phyloP scores from a whole-genome alignment of 92 coral and sea anemone species.

The Parazoanthus swiftii region DNA sequence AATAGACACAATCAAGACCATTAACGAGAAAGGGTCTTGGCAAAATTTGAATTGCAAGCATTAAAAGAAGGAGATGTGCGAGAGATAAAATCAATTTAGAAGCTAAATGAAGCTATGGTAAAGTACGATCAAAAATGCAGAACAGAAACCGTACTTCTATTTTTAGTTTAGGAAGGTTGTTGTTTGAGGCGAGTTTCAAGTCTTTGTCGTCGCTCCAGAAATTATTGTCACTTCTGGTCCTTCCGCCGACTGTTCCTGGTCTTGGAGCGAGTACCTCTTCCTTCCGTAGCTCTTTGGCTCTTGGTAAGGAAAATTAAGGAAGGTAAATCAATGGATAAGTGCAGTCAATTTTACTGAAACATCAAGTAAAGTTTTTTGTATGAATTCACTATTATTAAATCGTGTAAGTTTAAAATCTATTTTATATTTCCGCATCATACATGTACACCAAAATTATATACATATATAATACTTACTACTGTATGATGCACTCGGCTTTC shows the following conservation, averaged over 20 bases:
- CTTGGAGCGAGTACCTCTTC: slow-evolving; percentile 1
- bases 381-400: background rate
- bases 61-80: background rate
- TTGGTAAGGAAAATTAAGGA: background rate
- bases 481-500: too few species aligned
- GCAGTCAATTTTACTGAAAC: background rate
- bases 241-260: slow-evolving; percentile 30
- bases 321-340: background rate
- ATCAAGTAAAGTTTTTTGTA: background rate
- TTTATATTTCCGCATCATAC: too few species aligned
- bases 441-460: too few species aligned
- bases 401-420: background rate
- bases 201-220: background rate
- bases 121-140: background rate
- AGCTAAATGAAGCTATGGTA: background rate
- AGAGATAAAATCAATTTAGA: background rate
- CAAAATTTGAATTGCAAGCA: too few species aligned
- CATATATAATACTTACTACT: too few species aligned
- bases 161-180: slow-evolving; percentile 32
- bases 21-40: background rate
- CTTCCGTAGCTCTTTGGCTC: slow-evolving; percentile 29
- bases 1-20: background rate
- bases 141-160: slow-evolving; percentile 13
- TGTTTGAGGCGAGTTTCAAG: slow-evolving; percentile 8
- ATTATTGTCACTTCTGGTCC: background rate